Percentiles rank a stretch among this genome's conserved stretches.
phyloP scores from a whole-genome alignment of 2,113 vertebrate species.

The Opisthocomus hoazin region DNA sequence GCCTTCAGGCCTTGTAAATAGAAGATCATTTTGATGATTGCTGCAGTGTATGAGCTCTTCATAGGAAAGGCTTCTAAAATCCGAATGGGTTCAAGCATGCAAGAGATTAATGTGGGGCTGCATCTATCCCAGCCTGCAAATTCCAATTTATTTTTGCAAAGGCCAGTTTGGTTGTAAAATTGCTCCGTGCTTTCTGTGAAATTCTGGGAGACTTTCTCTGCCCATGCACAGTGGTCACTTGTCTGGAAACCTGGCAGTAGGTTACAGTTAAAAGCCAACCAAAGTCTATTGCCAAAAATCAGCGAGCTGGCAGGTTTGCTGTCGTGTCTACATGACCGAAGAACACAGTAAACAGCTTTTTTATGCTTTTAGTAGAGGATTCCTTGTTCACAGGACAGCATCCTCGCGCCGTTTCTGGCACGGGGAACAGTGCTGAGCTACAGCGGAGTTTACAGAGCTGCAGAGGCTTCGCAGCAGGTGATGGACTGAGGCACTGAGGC shows the following conservation, averaged over 20 bases:
- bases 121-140: background rate
- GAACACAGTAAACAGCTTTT: background rate
- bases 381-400: background rate
- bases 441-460: background rate
- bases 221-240: background rate
- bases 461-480: background rate
- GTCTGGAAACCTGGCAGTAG: background rate
- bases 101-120: background rate
- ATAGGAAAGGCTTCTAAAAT: background rate
- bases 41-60: background rate
- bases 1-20: background rate
- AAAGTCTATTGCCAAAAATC: background rate
- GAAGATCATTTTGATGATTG: background rate
- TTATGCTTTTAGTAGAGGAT: background rate
- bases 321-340: fast-evolving
- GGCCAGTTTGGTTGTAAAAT: background rate
- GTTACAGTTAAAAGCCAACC: background rate
- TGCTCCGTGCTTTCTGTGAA: background rate
- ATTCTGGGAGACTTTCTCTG: background rate
- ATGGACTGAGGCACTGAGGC: background rate
- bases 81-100: background rate
- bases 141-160: background rate
- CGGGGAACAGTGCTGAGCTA: background rate
- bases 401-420: background rate
- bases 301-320: background rate